Base-by-base conservation (phyloP, 30 jellyfish, hydroid and myxozoan species). In the Aurelia coerulea region DNA sequence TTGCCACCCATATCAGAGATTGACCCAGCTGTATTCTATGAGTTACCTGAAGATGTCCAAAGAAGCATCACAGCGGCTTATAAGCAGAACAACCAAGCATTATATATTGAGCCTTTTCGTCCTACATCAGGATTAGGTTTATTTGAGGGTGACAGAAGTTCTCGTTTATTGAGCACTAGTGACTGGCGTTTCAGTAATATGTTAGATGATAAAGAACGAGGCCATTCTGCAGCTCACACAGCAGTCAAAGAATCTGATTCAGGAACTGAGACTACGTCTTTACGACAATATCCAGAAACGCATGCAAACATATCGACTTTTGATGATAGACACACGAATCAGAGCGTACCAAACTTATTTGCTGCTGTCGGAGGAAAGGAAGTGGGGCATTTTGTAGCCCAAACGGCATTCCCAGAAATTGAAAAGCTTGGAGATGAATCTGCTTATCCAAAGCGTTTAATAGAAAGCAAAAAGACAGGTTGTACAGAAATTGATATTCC, bases 1-100 rank as follows among this genome's bases (percentile, higher is more conserved):
- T 65, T 91, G 62, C 89, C 91, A 46, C 90, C 98, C 6, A 85
- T 95, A 19, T 85, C 96, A 34, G 94, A 86, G 60, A 78, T 91
- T 53, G 98, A 91, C 65, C 87, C 88, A 14, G 54, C 81, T 51
- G 96, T 85, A 17, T 78, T 91, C 42, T 64, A 85, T 35, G 91
- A 88, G 18, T 65, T 91, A 37, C 98, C 98, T 5, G 88, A 72
- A 10, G 96, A 91, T 41, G 78, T 91, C 17, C 87, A 80, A 56
- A 35, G 60, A 86, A 66, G 90, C 73, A 68, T 69, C 41, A 3
- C 71, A 7, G 89, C 68, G 37, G 76, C 86, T 16, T 68, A 76
- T 42, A 74, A 70, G 17, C 79, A 72, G 65, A 76, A 67, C n/a
- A 77, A 86, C 59, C 75, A 86, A 76, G 56, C 37, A 18, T 54